Base-by-base conservation (phyloP, 1,140 invertebrate species). In the Acromyrmex charruanus region DNA sequence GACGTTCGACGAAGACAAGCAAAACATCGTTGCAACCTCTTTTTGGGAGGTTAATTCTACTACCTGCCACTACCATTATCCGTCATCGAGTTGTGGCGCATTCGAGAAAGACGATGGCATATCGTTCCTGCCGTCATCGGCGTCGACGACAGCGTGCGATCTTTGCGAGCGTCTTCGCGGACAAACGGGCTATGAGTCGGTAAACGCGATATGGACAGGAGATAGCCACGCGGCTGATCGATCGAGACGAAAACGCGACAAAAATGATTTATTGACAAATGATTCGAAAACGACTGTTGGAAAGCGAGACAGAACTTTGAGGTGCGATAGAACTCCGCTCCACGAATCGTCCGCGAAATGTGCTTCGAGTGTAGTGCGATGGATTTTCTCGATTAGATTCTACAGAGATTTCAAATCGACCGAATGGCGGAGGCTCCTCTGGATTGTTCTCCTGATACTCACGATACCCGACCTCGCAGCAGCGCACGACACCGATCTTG, bases 351-450 rank as follows among this genome's bases (percentile, higher is more conserved):
- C 74, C 59, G 71, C 90, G 9, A 90, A 89, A 77, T 91, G 89
- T 89, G 93, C 91, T 49, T 92, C 94, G 21, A 94, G 90, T 91
- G 93, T 94, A 39, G 93, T 94, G 28, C 91, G 94, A 90, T 95
- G 94, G 94, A 88, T 77, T 5, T 16, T 59, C 25, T 44, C 55
- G 53, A 31, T 21, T 6, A 18, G 25, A 81, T 66, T 74, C 25
- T 55, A 18, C 16, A 61, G 18, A 53, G 44, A 51, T 28, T 51
- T 51, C 21, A 75, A 72, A 35, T 77, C 82, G 61, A 75, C n/a
- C 31, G 80, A 35, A 28, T 75, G 51, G 25, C 72, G 49, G 21
- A 63, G 51, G 0, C 68, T 93, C 31, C 75, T 77, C 28, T 91
- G 85, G 55, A 88, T 89, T 35, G 35, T 93, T 58, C 71, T 92